phyloP scores from a whole-genome alignment of 2,888 invertebrate species.

The Trichopria drosophilae region DNA sequence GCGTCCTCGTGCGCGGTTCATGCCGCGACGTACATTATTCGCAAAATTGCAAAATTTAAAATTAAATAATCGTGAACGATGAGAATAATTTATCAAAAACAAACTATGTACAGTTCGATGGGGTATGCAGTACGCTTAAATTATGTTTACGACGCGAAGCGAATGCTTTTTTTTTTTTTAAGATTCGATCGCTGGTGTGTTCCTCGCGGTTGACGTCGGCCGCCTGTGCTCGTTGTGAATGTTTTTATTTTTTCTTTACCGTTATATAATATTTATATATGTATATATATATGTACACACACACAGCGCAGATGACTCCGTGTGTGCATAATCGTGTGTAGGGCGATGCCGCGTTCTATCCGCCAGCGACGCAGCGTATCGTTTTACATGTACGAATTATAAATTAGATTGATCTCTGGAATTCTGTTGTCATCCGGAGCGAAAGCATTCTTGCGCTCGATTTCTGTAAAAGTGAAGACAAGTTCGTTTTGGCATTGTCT shows the following conservation, averaged over 20 bases:
- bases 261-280: not conserved
- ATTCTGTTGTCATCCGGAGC: slow-evolving; percentile 48
- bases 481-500: slow-evolving; percentile 37
- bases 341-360: too few species aligned
- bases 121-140: slow-evolving; percentile 54
- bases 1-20: too few species aligned
- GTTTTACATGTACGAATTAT: slow-evolving; percentile 50
- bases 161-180: too few species aligned
- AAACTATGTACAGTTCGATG: slow-evolving; percentile 56
- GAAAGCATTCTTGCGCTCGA: slow-evolving; percentile 52
- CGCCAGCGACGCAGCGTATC: too few species aligned
- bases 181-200: too few species aligned
- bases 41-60: slow-evolving; percentile 18
- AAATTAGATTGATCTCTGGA: slow-evolving; percentile 48
- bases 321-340: too few species aligned
- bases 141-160: too few species aligned
- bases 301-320: too few species aligned
- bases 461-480: slow-evolving; percentile 54
- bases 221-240: slow-evolving; percentile 44
- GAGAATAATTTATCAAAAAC: slow-evolving; percentile 55
- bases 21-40: too few species aligned
- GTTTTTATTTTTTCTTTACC: slow-evolving; percentile 28
- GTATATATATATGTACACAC: too few species aligned
- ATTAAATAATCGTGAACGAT: slow-evolving; percentile 34
- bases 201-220: too few species aligned